phyloP scores from a whole-genome alignment of 2,113 vertebrate species.

The Brachirus orientalis region DNA sequence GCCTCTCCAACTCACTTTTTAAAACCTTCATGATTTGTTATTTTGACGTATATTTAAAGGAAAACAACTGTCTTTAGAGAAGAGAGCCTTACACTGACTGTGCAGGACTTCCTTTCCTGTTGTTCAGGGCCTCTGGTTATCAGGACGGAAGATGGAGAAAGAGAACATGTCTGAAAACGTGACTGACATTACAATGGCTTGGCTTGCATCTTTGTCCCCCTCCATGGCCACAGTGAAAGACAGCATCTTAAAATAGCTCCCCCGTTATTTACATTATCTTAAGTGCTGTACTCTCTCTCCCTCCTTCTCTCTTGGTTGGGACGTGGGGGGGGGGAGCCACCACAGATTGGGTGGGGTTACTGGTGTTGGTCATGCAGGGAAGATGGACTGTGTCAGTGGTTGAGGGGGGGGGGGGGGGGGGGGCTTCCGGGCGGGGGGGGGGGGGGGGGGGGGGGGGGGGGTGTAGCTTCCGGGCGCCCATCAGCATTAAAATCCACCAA shows the following conservation, averaged over 20 bases:
- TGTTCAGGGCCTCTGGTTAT: conserved; percentile 37
- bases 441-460: conserved; percentile 27
- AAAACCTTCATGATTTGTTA: too few relatives aligned
- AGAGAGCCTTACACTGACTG: background rate
- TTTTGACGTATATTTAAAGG: too few relatives aligned
- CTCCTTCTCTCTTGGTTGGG: conserved; percentile 39
- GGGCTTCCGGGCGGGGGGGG: conserved; percentile 36
- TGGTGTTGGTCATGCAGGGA: conserved; percentile 18
- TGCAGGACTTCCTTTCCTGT: conserved; percentile 21
- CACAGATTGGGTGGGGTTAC: conserved; percentile 37
- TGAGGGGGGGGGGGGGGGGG: conserved; percentile 21
- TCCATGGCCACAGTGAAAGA: conserved; percentile 67
- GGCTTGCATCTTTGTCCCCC: conserved; percentile 72
- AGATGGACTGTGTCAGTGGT: conserved; percentile 37
- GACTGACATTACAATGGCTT: conserved; percentile 75
- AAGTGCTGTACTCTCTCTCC: conserved; percentile 77
- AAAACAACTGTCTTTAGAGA: too few relatives aligned
- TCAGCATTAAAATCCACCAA: conserved; percentile 48
- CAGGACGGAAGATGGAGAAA: conserved; percentile 40
- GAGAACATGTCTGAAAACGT: conserved; percentile 66
- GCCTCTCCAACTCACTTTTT: too few relatives aligned
- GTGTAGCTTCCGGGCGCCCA: conserved; percentile 33
- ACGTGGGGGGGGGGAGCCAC: conserved; percentile 62
- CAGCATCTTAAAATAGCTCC: conserved; percentile 77
- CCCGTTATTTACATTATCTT: conserved; percentile 77